Evolutionary conservation across 2,888 invertebrate species (phyloP).

Genomic region (Aleiodes alternator): DNA sequence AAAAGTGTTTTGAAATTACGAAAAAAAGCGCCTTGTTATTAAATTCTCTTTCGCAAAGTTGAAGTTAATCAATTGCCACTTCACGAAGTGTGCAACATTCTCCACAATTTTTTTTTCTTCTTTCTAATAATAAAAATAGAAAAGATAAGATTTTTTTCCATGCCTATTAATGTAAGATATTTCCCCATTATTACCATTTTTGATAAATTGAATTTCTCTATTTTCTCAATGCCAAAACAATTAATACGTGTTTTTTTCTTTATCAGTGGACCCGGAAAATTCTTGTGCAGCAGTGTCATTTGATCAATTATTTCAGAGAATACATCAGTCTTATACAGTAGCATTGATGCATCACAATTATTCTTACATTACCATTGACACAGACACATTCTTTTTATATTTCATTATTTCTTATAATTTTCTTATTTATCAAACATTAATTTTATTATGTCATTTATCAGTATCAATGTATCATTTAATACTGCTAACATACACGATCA

Average conservation of each 20-base stretch:
- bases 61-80: too few species aligned
- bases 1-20: conserved; percentile 1
- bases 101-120: too few species aligned
- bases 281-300: neutral
- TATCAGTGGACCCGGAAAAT: conserved; percentile 14
- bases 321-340: neutral
- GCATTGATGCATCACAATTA: conserved; percentile 28
- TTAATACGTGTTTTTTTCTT: neutral
- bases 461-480: neutral
- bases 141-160: too few species aligned
- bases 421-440: neutral
- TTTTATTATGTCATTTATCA: neutral
- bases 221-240: conserved; percentile 4
- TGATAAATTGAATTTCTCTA: neutral
- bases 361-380: conserved; percentile 11
- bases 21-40: too few species aligned
- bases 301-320: conserved; percentile 13
- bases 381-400: conserved; percentile 9
- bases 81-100: too few species aligned
- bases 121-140: too few species aligned
- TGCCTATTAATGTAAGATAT: neutral
- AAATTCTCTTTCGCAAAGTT: too few species aligned
- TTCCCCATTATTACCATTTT: neutral
- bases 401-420: neutral
- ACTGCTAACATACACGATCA: neutral